A percentile compares a stretch with the other conserved stretches of the same genome.
Conservation (phyloP, 1,140 invertebrate species). For the Tetranychus cinnabarinus region DNA sequence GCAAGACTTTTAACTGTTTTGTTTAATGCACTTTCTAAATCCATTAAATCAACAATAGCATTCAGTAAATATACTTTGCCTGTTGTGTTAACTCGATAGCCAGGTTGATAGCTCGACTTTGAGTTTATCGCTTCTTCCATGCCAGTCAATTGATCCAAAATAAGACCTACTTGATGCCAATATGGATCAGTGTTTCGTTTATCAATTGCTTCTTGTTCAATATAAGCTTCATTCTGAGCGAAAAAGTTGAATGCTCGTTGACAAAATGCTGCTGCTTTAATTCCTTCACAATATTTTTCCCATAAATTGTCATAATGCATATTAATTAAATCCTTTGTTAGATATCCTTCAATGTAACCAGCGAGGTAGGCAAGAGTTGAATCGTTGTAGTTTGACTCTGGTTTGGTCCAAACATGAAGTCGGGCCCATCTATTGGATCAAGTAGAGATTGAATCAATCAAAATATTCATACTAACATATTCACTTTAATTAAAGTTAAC, state of each 20-base stretch:
- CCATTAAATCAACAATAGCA: neutral
- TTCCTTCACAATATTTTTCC: slow-evolving; percentile 34
- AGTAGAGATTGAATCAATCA: too few species aligned
- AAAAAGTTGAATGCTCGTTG: slow-evolving; percentile 31
- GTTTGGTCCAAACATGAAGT: slow-evolving; percentile 48
- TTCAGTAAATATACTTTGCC: neutral
- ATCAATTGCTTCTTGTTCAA: slow-evolving; percentile 32
- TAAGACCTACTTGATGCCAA: slow-evolving; percentile 46
- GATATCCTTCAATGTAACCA: slow-evolving; percentile 59
- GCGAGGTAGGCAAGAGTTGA: slow-evolving; percentile 59
- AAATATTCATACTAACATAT: too few species aligned
- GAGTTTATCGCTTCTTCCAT: slow-evolving; percentile 15
- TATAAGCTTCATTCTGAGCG: slow-evolving; percentile 35
- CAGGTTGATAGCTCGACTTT: neutral
- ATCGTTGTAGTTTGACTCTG: slow-evolving; percentile 25
- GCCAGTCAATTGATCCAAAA: slow-evolving; percentile 26
- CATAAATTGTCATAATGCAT: slow-evolving; percentile 55
- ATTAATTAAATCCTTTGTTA: slow-evolving; percentile 54
- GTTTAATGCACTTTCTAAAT: slow-evolving; percentile 2
- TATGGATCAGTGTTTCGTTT: slow-evolving; percentile 32
- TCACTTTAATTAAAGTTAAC: too few species aligned
- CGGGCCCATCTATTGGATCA: slow-evolving; percentile 35
- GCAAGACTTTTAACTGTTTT: slow-evolving; percentile 6
- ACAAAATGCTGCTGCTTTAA: slow-evolving; percentile 33
- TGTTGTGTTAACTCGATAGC: neutral